Evolutionary conservation across 2,113 vertebrate genomes (phyloP).

Genomic region (Mus spicilegus): DNA sequence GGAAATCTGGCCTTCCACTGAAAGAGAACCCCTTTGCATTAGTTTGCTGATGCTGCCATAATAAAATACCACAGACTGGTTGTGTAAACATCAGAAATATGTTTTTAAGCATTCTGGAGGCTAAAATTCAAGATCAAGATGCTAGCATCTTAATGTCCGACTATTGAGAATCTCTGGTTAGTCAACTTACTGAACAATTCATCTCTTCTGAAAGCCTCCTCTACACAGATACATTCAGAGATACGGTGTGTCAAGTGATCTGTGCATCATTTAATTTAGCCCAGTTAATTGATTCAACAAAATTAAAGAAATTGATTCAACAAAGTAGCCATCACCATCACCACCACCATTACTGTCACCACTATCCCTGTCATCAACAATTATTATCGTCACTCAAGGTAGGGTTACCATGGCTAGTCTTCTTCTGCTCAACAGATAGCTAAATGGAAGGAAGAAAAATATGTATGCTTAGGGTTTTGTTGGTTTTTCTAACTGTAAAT

Average conservation of each 20-base stretch:
- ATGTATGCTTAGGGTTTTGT: neutral
- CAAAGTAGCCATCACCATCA: neutral
- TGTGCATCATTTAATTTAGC: neutral
- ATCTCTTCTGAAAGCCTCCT: neutral
- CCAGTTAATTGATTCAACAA: neutral
- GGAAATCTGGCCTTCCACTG: neutral
- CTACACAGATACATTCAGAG: neutral
- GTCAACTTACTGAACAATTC: neutral
- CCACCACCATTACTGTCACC: too few relatives aligned
- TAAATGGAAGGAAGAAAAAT: slow-evolving; percentile 3
- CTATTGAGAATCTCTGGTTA: neutral
- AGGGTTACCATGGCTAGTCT: neutral
- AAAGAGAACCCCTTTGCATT: neutral
- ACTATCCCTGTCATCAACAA: neutral
- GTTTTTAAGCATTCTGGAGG: neutral
- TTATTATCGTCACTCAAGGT: neutral
- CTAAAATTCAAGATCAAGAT: neutral
- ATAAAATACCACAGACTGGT: neutral
- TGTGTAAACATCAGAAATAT: neutral
- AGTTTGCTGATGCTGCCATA: neutral
- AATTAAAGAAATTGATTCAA: neutral
- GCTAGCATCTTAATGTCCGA: neutral
- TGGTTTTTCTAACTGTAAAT: neutral
- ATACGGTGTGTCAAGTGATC: neutral
- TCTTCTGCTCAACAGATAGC: neutral